Evolutionary conservation across 2,888 invertebrate species (phyloP), one percentile per base, ranked within the genome.

Genomic region (Lasioglossum pauxillum): DNA sequence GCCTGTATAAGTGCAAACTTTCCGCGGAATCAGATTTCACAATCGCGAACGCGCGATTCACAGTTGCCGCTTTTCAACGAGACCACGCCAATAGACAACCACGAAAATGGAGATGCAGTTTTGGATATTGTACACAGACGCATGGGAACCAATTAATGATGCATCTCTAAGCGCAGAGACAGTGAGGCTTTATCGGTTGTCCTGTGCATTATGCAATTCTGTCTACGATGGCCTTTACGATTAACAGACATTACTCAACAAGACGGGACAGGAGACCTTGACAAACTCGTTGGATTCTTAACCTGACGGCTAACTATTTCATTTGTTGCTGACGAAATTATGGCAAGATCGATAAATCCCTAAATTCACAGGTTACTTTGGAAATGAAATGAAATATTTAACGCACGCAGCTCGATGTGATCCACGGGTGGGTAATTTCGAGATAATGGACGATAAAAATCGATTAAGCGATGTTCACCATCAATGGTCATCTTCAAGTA

Each of bases 191-290:
- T 80, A 89, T 80, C 87, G 69, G 64, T 67, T 82, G 74, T 77
- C 57, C 72, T 57, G 14, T 73, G 78, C 67, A 85, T 89, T 87
- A 89, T 81, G 88, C 83, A 89, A 89, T 87, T 87, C 76, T 23
- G 27, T 78, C 49, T 46, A 79, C 64, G 83, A 83, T 82, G 82
- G 80, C 83, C 81, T 89, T 83, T 87, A 83, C 83, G 71, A 83
- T 75, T 78, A 80, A 79, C 79, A 82, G 75, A 80, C 71, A 80
- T 89, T 89, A 83, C 82, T 87, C 82, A 83, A 87, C 85, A 71
- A 85, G 89, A 85, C 72, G 80, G 84, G 72, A 80, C 75, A 53
- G 35, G 79, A 79, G 83, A 87, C 85, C 88, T 89, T 89, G 84
- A 81, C 76, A 82, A 79, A 35, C 77, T 69, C 69, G 35, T 27